These are phyloP conservation scores for Sander vitreus DNA, from an alignment of 2,113 vertebrate genomes.

Conservation along the genomic window DNA sequence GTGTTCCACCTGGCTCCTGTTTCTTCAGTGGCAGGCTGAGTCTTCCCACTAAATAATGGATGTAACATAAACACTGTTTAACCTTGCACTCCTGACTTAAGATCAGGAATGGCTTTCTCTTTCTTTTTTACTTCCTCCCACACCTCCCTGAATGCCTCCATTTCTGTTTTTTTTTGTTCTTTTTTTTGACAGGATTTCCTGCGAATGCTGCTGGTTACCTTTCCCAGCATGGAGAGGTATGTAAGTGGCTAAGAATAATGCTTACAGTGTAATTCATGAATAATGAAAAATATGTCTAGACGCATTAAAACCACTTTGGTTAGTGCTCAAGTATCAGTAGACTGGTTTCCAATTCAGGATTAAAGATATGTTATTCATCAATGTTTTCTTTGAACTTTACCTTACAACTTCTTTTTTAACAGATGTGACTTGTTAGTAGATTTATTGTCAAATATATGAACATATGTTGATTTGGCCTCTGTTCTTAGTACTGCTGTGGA, in stretches of 20 bases:
- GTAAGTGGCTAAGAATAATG: slow-evolving; percentile 80
- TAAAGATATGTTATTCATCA: slow-evolving; percentile 14
- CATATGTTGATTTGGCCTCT: slow-evolving; percentile 42
- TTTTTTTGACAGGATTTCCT: slow-evolving; percentile 92
- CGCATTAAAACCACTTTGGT: slow-evolving; percentile 46
- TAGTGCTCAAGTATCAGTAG: slow-evolving; percentile 9
- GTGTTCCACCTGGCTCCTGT: slow-evolving; percentile 74
- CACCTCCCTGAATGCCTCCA: slow-evolving; percentile 44
- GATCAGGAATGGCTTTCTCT: slow-evolving; percentile 63
- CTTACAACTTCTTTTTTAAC: background rate
- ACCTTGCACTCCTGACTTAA: slow-evolving; percentile 66
- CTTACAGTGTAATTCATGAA: slow-evolving; percentile 57
- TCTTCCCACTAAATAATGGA: slow-evolving; percentile 71
- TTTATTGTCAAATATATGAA: slow-evolving; percentile 32
- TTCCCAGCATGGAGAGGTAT: slow-evolving; percentile 89
- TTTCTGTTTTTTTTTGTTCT: slow-evolving; percentile 44
- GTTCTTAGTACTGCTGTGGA: slow-evolving; percentile 50
- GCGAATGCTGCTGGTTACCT: slow-evolving; percentile 89
- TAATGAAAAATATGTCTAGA: slow-evolving; percentile 54
- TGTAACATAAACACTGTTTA: slow-evolving; percentile 75
- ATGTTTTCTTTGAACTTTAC: slow-evolving; percentile 22
- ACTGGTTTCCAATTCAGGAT: slow-evolving; percentile 24
- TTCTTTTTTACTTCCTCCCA: slow-evolving; percentile 40
- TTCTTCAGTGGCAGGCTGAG: slow-evolving; percentile 58
- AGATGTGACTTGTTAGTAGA: slow-evolving; percentile 38